Evolutionary conservation across 2,113 vertebrate genomes (phyloP), one percentile per base, ranked within the genome.

Genomic region (Loxodonta africana): DNA sequence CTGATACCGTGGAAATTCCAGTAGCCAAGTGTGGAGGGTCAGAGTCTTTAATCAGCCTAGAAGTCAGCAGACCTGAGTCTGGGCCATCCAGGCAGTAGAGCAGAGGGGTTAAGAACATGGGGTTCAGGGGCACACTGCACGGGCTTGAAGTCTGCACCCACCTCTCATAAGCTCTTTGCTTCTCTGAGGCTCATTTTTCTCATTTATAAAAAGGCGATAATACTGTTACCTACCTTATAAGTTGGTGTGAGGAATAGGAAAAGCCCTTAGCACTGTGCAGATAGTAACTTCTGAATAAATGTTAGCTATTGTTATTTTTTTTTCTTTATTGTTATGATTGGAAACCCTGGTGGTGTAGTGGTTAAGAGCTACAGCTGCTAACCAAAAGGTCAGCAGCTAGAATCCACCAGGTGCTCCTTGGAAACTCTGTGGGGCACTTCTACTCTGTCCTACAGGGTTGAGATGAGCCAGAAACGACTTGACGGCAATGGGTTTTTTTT

Each of bases 11-110:
- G 37, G 89, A 57, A 86, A 15, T 10, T 23, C 44, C n/a, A 21
- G 0, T 4, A 3, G 12, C n/a, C 41, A 17, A 10, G 1, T 4
- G 23, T 18, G 48, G 37, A 62, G 9, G 41, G 18, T 0, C 23
- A 10, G 44, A 53, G 8, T 46, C 87, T 7, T 86, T 63, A 74
- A 37, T 57, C 78, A 71, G 48, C 11, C 4, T 6, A 1, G 48
- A 85, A 23, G 10, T 60, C 20, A 9, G 26, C 5, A 26, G 33
- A 23, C 21, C 3, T 41, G 51, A 46, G 15, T 74, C 69, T 87
- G 81, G 76, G n/a, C 6, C 18, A 2, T 33, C 0, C 4, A 73
- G 20, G 30, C 7, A 0, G 8, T 2, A 12, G 51, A 53, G 46
- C 10, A 8, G 11, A 6, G 2, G 21, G 84, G 1, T 37, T 57